Base-by-base conservation (phyloP, 2,113 vertebrate genomes). In the Myiozetetes cayanensis region DNA sequence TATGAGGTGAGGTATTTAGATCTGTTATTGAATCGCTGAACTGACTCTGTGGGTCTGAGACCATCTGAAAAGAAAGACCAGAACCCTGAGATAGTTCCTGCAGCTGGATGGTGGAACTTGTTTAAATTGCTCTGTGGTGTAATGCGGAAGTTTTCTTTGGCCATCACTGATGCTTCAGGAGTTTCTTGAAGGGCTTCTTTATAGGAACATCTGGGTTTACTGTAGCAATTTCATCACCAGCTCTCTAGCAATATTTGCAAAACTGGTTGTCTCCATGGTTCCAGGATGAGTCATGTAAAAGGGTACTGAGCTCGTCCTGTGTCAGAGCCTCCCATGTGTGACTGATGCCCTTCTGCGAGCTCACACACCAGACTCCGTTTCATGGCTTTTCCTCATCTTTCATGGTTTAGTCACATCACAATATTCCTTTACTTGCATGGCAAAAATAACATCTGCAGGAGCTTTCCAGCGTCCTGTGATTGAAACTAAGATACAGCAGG, bases 321-420 rank as follows among this genome's bases (percentile, higher is more conserved):
- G 66, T 72, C 83, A 87, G 73, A 94, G 35, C n/a, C 65, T 92
- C 70, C 47, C 41, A 68, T 70, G 65, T 96, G 96, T 93, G 90
- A 87, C 94, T 90, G 96, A 96, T 93, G 52, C 70, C 53, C 16
- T 61, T 92, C 90, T 96, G 76, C 76, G 33, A 87, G 68, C 85
- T 96, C 62, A 65, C 70, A 94, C 87, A 89, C 44, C 53, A 93
- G 88, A 87, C 91, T 65, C 63, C 50, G 96, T 96, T 97, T 97
- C 92, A 95, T 93, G 96, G 94, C 87, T 97, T 95, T 96, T 95
- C 81, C 81, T 94, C 94, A 94, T 96, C 95, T 95, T 96, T 94
- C 95, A 94, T 95, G 91, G 85, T 94, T 96, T 89, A 96, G 92
- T 96, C 94, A 92, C 84, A 94, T 96, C 89, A 87, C 71, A 85